These are phyloP conservation scores for Himalopsyche japonica DNA, from an alignment of 2,888 invertebrate species.

Conservation along the genomic window DNA sequence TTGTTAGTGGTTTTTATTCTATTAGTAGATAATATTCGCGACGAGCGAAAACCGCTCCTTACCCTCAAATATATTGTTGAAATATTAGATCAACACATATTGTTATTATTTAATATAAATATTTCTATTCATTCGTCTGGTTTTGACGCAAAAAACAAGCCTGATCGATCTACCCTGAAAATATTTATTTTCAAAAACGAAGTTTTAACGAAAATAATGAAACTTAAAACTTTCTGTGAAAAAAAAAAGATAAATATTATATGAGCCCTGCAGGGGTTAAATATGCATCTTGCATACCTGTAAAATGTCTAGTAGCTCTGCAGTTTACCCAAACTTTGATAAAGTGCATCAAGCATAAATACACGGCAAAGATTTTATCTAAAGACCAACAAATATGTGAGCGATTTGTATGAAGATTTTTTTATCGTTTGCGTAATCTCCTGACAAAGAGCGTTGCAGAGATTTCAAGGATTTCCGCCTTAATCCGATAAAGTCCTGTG, in stretches of 20 bases:
- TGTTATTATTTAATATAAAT: no score
- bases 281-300: constrained; percentile 11
- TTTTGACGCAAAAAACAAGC: no score
- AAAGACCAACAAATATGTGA: constrained; percentile 34
- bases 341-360: neutral
- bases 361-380: constrained; percentile 30
- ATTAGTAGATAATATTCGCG: no score
- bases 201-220: no score
- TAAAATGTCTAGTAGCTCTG: neutral
- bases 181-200: no score
- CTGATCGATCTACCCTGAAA: no score
- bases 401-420: constrained; percentile 36
- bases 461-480: constrained; percentile 36
- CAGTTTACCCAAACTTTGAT: constrained; percentile 12
- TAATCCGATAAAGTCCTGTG: constrained; percentile 39
- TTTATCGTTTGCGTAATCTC: constrained; percentile 38
- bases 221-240: neutral
- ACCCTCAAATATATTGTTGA: no score
- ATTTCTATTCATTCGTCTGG: no score
- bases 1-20: no score
- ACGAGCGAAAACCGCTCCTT: no score
- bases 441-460: constrained; percentile 22
- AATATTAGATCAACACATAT: no score
- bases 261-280: neutral
- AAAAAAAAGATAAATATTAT: neutral